phyloP scores from a whole-genome alignment of 2,888 invertebrate genomes.

The Litoditis marina region DNA sequence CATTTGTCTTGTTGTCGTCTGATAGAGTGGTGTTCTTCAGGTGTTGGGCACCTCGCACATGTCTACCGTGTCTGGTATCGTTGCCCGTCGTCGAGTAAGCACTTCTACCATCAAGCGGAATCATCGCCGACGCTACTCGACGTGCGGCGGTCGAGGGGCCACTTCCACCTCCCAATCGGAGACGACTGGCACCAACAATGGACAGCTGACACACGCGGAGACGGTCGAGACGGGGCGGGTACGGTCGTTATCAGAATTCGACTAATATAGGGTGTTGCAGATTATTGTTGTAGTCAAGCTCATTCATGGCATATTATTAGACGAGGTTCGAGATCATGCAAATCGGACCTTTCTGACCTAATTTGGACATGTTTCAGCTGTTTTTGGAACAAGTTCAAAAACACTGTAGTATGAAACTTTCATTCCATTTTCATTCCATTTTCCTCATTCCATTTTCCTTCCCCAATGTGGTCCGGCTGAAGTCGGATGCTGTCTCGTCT shows the following conservation, averaged over 20 bases:
- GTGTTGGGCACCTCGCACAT: slow-evolving; percentile 55
- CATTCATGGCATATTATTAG: no score
- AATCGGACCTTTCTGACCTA: no score
- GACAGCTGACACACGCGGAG: slow-evolving; percentile 52
- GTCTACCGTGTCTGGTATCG: slow-evolving; percentile 59
- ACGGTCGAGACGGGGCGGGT: slow-evolving; percentile 59
- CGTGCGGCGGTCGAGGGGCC: slow-evolving; percentile 16
- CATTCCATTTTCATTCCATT: no score
- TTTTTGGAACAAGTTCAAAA: no score
- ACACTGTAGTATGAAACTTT: no score
- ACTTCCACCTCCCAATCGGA: slow-evolving; percentile 14
- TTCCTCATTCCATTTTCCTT: no score
- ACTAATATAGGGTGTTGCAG: not conserved
- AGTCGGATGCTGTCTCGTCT: no score
- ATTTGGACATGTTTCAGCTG: no score
- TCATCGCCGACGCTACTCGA: slow-evolving; percentile 35
- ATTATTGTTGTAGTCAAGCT: no score
- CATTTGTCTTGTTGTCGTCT: not conserved
- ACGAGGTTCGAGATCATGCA: no score
- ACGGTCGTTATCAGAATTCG: not conserved
- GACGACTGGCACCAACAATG: slow-evolving; percentile 16
- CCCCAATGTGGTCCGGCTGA: no score
- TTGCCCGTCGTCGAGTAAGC: slow-evolving; percentile 31
- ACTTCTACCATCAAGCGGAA: slow-evolving; percentile 24
- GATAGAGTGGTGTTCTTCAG: slow-evolving; percentile 20